Evolutionary conservation across 2,113 vertebrate species (phyloP).

Genomic region (Aldabrachelys gigantea): DNA sequence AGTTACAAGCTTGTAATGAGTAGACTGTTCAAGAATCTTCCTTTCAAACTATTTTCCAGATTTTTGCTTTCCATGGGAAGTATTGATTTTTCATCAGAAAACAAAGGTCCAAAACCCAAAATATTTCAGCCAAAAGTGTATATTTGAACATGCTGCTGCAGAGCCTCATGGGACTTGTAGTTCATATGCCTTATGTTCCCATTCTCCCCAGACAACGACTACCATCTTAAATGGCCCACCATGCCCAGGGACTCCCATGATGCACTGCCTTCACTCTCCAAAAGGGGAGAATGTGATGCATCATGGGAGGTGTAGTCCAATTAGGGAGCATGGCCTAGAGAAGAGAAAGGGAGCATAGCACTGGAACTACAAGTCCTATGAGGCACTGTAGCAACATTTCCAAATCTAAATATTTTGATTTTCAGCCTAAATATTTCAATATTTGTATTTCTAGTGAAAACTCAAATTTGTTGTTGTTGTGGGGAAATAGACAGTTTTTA

Average conservation of each 20-base stretch:
- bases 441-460: neutral
- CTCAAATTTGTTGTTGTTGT: neutral
- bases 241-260: neutral
- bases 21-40: neutral
- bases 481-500: accelerated
- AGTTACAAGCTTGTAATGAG: neutral
- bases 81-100: neutral
- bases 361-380: neutral
- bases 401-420: neutral
- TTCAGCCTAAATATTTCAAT: neutral
- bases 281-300: neutral
- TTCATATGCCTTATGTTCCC: neutral
- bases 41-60: conserved; percentile 9
- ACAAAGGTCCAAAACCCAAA: neutral
- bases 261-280: neutral
- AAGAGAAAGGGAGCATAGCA: neutral
- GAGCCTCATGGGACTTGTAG: neutral
- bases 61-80: conserved; percentile 14
- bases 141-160: neutral
- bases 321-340: neutral
- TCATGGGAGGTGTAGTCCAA: neutral
- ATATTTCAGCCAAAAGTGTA: neutral
- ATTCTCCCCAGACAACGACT: neutral
- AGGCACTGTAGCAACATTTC: neutral
- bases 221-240: neutral